Base-by-base conservation (phyloP, 2,797 vertebrate genomes). In the Acanthurus leucopareius region DNA sequence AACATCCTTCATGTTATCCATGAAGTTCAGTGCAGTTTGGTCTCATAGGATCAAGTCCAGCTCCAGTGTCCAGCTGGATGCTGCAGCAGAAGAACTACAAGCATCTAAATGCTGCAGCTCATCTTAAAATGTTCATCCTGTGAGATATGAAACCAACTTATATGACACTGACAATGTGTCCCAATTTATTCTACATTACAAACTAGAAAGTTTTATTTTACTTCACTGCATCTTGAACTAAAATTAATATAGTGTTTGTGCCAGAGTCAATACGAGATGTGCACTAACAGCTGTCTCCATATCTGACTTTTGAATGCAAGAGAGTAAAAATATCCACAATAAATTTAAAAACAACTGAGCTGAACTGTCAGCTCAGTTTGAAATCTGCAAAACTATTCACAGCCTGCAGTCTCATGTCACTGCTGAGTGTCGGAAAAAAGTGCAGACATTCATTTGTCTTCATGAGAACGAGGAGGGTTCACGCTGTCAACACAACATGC, bases 81-180 rank as follows among this genome's bases (percentile, higher is more conserved):
- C 4, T 66, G 49, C 35, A 58, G 53, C 59, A 68, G 62, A 71
- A 35, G 57, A 32, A 10, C 15, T 17, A 22, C 35, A 45, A 45
- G 7, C 38, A 19, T 65, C 14, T 6, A 56, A 48, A 10, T 14
- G 38, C 7, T 44, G 6, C 38, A 40, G 10, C 38, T 7, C 10
- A 40, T 40, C 28, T 40, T 7, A 40, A 40, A 40, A 20, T 42
- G 2, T 15, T 40, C 1, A 17, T 22, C 11, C 16, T 68, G 51
- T 75, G 59, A 60, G 38, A 61, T 3, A 67, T 28, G 45, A 70
- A 11, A 22, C 1, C 13, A 28, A 16, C 45, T 68, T 52, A 25
- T 1, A 48, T 48, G 25, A 40, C 44, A 32, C 11, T 25, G 47
- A 28, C 4, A 28, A 28, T 28, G 2, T 52, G 32, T 5, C 45